Percentiles rank a stretch among this genome's conserved stretches.
Evolutionary conservation across 2,113 vertebrate genomes (phyloP).

Genomic region (Paradoxurus hermaphroditus): DNA sequence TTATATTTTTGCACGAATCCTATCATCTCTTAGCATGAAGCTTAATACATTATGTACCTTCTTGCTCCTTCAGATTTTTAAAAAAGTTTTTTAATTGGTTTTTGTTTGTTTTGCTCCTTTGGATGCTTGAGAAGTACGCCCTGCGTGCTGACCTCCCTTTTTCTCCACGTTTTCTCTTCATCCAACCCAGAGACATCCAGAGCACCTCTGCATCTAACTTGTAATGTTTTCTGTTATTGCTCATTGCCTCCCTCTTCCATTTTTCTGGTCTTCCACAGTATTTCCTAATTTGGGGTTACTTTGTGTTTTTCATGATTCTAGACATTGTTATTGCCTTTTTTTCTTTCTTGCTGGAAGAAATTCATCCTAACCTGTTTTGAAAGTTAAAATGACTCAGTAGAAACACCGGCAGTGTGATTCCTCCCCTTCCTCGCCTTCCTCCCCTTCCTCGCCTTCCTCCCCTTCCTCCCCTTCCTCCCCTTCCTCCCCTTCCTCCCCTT

Average conservation of each 20-base stretch:
- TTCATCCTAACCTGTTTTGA: not conserved
- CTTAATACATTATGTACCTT: not conserved
- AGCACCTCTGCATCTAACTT: not conserved
- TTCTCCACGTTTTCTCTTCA: not conserved
- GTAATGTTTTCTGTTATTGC: not conserved
- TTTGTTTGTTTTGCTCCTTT: not conserved
- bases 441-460: too few relatives aligned
- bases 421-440: too few relatives aligned
- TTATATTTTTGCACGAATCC: not conserved
- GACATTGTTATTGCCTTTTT: not conserved
- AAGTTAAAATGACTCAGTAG: slow-evolving; percentile 20
- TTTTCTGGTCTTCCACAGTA: not conserved
- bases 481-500: too few relatives aligned
- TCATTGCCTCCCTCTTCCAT: not conserved
- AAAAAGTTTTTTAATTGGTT: too few relatives aligned
- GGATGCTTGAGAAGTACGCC: not conserved
- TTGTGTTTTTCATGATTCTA: not conserved
- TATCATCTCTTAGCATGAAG: not conserved
- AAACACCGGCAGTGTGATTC: not conserved
- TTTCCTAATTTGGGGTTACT: not conserved
- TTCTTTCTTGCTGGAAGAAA: slow-evolving; percentile 11
- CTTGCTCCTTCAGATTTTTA: not conserved
- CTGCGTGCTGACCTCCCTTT: not conserved
- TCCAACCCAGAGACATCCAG: not conserved
- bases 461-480: too few relatives aligned